Evolutionary conservation across 1,140 invertebrate species (phyloP).

Genomic region (Diabrotica virgifera): DNA sequence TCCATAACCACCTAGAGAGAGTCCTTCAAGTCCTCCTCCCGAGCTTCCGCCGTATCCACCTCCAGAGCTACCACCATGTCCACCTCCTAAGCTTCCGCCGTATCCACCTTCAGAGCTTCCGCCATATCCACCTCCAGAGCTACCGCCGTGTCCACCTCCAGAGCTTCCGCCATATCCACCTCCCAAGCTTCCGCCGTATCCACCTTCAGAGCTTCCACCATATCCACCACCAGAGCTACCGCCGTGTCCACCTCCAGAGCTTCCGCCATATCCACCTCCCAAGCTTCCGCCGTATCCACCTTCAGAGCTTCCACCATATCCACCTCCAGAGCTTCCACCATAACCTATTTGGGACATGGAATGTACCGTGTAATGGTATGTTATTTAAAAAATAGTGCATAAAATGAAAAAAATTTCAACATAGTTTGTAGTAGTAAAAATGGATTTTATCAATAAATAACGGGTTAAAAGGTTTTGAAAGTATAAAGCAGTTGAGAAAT

Average conservation of each 20-base stretch:
- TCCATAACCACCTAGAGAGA: constrained; percentile 6
- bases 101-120: no score
- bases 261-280: constrained; percentile 10
- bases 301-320: constrained; percentile 12
- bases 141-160: constrained; percentile 17
- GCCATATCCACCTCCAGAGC: constrained; percentile 6
- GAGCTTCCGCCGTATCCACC: constrained; percentile 4
- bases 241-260: constrained; percentile 13
- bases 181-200: no score
- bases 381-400: no score
- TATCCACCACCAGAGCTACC: constrained; percentile 14
- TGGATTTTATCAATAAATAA: no score
- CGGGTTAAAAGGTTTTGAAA: no score
- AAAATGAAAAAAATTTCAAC: no score
- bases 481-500: no score
- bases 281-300: constrained; percentile 11
- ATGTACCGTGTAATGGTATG: no score
- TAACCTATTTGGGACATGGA: no score
- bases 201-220: constrained; percentile 8
- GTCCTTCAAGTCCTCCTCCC: constrained; percentile 19
- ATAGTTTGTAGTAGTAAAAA: no score
- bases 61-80: no score
- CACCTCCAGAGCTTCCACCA: constrained; percentile 8
- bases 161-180: constrained; percentile 5
- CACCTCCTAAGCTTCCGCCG: constrained; percentile 13